These are phyloP conservation scores for Caenorhabditis wallacei DNA, from an alignment of 2,888 invertebrate species.

Conservation along the genomic window DNA sequence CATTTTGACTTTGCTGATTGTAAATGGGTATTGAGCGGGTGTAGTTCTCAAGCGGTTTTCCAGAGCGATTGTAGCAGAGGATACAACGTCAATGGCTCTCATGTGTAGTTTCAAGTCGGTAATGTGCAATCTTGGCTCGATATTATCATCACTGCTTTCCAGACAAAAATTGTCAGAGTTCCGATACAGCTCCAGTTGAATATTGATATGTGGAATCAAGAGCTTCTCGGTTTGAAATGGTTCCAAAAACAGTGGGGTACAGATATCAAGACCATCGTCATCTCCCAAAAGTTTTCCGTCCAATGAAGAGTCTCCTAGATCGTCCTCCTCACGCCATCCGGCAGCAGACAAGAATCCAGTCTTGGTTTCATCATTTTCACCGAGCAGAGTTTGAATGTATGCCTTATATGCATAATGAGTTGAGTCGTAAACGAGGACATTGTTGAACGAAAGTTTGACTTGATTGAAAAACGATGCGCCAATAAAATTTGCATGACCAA, in stretches of 20 bases:
- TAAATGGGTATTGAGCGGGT: slow-evolving; percentile 9
- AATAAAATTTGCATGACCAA: not conserved
- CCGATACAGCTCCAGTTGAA: not conserved
- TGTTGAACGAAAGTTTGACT: slow-evolving; percentile 7
- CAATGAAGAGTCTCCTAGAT: too few relatives aligned
- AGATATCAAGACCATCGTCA: not conserved
- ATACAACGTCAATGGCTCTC: slow-evolving; percentile 1
- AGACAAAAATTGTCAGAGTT: not conserved
- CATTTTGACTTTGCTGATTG: slow-evolving; percentile 9
- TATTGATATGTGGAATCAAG: too few relatives aligned
- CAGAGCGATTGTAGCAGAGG: not conserved
- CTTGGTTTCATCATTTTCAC: slow-evolving; percentile 4
- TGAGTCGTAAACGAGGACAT: slow-evolving; percentile 28
- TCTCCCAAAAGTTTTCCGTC: not conserved
- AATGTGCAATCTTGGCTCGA: not conserved
- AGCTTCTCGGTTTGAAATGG: too few relatives aligned
- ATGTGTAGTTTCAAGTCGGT: slow-evolving; percentile 3
- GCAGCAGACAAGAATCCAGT: slow-evolving; percentile 13
- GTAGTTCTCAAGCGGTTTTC: not conserved
- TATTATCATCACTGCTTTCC: not conserved
- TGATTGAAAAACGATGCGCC: slow-evolving; percentile 6
- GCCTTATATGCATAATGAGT: too few relatives aligned
- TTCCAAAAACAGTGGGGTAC: slow-evolving; percentile 7
- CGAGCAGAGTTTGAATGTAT: slow-evolving; percentile 35
- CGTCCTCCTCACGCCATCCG: slow-evolving; percentile 28